Evolutionary conservation across 2,113 vertebrate genomes (phyloP).

Genomic region (Epinephelus fuscoguttatus): DNA sequence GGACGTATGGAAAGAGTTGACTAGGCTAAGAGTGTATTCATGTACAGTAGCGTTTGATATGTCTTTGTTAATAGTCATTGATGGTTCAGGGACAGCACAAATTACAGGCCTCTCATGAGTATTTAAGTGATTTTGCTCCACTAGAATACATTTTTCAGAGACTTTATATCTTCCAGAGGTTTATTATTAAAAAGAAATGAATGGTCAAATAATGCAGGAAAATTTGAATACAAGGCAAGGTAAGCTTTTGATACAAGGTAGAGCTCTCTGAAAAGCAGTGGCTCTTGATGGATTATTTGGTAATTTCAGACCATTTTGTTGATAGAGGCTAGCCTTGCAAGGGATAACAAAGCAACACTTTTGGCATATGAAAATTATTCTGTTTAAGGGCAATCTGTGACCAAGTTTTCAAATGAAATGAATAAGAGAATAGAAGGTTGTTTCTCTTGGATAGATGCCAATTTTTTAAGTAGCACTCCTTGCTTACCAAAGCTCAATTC

Average conservation of each 20-base stretch:
- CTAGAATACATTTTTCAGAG: conserved; percentile 51
- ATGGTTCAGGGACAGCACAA: conserved; percentile 71
- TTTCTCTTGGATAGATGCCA: conserved; percentile 65
- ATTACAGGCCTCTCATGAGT: conserved; percentile 53
- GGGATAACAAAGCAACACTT: conserved; percentile 66
- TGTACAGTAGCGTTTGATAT: conserved; percentile 37
- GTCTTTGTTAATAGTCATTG: conserved; percentile 20
- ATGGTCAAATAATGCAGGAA: conserved; percentile 68
- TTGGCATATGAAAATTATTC: conserved; percentile 70
- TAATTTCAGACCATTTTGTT: conserved; percentile 71
- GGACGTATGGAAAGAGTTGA: conserved; percentile 10
- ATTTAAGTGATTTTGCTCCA: conserved; percentile 64
- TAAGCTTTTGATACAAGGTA: conserved; percentile 69
- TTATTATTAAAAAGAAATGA: conserved; percentile 59
- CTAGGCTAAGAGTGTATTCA: conserved; percentile 36
- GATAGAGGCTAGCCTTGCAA: conserved; percentile 69
- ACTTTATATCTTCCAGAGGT: conserved; percentile 48
- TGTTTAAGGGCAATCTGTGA: conserved; percentile 70
- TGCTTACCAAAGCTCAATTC: conserved; percentile 50
- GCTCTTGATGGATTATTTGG: conserved; percentile 72
- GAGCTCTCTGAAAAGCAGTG: conserved; percentile 64
- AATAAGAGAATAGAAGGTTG: conserved; percentile 70
- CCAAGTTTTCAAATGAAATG: conserved; percentile 69
- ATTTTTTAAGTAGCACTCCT: conserved; percentile 68
- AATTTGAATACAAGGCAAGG: conserved; percentile 74